Evolutionary conservation across 2,797 vertebrate genomes (phyloP), one percentile per base, ranked within the genome.

Genomic region (Momotus momota): DNA sequence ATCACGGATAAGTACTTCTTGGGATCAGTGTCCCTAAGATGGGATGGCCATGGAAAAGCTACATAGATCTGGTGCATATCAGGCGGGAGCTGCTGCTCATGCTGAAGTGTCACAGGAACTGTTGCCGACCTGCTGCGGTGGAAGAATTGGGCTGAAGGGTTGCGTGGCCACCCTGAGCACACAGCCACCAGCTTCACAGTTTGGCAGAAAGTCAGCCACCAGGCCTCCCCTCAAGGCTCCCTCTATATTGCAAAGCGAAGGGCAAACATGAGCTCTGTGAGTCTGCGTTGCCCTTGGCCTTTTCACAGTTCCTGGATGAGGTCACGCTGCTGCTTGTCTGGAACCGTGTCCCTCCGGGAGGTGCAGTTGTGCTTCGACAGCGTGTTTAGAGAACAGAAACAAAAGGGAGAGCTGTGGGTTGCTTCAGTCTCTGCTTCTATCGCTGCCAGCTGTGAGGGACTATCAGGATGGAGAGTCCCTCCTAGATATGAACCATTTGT

Each of bases 51-150:
- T 14, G 48, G 20, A 83, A 49, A 33, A 41, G 20, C 52, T 72
- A 45, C 0, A 0, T 6, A 52, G 51, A 82, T 57, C 62, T 55
- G 21, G 29, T 35, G 29, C 77, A 31, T 0, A 0, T n/a, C 52
- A 60, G 62, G 27, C 0, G 0, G 61, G 71, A 75, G 57, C 74
- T 62, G 72, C 60, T 57, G 11, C 57, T 73, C 17, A 0, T 48
- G n/a, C 51, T 82, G 41, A 61, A 58, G 71, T 10, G 27, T 2
- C 3, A 33, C 15, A 40, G 58, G 57, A 83, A 10, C 48, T 65
- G 38, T 13, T 90, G 79, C 4, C 1, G 1, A 52, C 40, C 54
- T 66, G 64, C 72, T 77, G 52, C 46, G 45, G 65, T 49, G 31
- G 49, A 64, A 86, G 41, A 75, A 29, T 51, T 43, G 74, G 35